Evolutionary conservation across 2,113 vertebrate species (phyloP).

Genomic region (Physeter macrocephalus): DNA sequence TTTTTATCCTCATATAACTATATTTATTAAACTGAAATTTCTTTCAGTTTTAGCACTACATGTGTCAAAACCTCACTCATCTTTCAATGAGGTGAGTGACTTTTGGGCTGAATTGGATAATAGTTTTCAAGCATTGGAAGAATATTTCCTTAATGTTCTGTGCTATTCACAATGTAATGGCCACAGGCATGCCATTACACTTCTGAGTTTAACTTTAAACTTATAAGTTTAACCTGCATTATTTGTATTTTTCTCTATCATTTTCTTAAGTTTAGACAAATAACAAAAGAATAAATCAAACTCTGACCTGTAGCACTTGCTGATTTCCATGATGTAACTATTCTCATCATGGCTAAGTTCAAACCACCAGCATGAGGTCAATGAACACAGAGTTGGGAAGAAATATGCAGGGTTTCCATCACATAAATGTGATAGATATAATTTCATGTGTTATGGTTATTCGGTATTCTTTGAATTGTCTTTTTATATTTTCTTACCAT

Average conservation of each 20-base stretch:
- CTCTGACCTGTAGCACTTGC: not conserved
- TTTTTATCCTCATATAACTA: not conserved
- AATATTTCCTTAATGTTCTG: not conserved
- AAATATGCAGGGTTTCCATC: not conserved
- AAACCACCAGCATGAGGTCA: not conserved
- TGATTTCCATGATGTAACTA: not conserved
- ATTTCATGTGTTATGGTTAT: not conserved
- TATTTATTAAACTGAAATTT: not conserved
- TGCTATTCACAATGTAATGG: not conserved
- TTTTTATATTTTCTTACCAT: not conserved
- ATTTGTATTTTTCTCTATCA: not conserved
- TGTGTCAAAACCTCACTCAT: not conserved
- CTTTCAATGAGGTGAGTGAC: not conserved
- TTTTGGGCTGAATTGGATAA: not conserved
- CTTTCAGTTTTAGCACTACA: not conserved
- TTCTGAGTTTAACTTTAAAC: not conserved
- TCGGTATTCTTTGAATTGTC: not conserved
- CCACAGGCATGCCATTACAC: not conserved
- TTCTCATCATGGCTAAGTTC: not conserved
- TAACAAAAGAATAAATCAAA: not conserved
- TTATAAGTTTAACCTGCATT: not conserved
- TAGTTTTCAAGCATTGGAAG: not conserved
- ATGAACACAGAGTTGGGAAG: not conserved
- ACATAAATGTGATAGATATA: not conserved
- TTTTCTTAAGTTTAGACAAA: conserved; percentile 26